These are phyloP conservation scores for Brachyhypopomus occidentalis DNA, from an alignment of 2,113 vertebrate species.

Conservation along the genomic window DNA sequence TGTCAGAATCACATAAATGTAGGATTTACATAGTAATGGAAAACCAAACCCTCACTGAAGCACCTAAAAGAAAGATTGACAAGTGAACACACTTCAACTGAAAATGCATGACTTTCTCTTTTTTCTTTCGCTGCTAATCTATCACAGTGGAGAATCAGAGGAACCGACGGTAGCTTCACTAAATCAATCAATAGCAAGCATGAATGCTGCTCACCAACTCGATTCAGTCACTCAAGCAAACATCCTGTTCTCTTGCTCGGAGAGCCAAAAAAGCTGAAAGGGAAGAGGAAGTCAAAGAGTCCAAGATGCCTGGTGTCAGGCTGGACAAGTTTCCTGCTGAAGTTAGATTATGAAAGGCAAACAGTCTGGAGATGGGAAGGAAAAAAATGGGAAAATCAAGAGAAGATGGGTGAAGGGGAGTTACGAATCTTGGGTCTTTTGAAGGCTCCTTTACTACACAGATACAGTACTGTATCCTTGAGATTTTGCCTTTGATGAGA, in stretches of 20 bases:
- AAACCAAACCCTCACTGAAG: constrained; percentile 22
- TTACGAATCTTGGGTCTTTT: not conserved
- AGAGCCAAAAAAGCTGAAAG: not conserved
- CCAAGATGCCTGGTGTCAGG: not conserved
- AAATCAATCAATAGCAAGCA: not conserved
- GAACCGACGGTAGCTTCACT: constrained; percentile 18
- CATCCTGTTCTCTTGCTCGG: not conserved
- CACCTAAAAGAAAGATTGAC: constrained; percentile 28
- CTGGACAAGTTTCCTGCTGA: constrained; percentile 5
- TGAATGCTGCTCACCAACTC: not conserved
- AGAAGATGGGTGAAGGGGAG: no score
- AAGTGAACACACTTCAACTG: constrained; percentile 1
- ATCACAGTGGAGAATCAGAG: constrained; percentile 9
- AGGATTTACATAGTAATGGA: constrained; percentile 50
- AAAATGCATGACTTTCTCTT: constrained; percentile 28
- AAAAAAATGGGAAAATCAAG: not conserved
- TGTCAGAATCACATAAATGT: constrained; percentile 40
- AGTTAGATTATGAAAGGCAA: not conserved
- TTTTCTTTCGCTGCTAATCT: constrained; percentile 29
- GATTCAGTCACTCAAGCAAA: not conserved
- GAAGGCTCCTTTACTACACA: not conserved
- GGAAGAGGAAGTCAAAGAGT: constrained; percentile 6
- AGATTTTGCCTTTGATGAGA: not conserved
- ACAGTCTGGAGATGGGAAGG: not conserved
- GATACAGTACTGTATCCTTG: not conserved